Evolutionary conservation across 2,888 invertebrate species (phyloP).

Genomic region (Eutolmus rufibarbis): DNA sequence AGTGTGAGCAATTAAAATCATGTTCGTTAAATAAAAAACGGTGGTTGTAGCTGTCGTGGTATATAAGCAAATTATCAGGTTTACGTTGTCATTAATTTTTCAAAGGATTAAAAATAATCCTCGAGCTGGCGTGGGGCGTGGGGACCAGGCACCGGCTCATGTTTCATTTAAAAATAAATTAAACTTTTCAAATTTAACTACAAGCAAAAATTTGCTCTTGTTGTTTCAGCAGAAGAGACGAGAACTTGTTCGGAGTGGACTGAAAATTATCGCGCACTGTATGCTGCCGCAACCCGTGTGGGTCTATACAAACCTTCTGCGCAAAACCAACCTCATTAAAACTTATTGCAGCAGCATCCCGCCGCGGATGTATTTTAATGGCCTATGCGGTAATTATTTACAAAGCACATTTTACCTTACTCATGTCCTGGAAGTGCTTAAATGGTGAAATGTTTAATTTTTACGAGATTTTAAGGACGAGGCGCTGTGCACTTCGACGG

Average conservation of each 20-base stretch:
- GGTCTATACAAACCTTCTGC: background rate
- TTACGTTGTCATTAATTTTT: background rate
- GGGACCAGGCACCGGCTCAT: background rate
- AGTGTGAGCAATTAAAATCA: background rate
- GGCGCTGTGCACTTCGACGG: background rate
- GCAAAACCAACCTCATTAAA: slow-evolving; percentile 28
- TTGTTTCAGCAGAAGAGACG: background rate
- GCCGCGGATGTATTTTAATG: background rate
- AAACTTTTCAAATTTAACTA: slow-evolving; percentile 18
- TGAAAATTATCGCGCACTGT: background rate
- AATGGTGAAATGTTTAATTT: background rate
- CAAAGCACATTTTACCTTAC: background rate
- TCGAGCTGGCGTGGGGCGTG: background rate
- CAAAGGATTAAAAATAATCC: background rate
- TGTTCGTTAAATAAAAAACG: background rate
- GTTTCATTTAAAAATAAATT: slow-evolving; percentile 15
- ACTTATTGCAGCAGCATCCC: slow-evolving; percentile 2
- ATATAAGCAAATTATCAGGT: background rate
- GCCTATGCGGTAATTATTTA: background rate
- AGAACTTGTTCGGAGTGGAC: background rate
- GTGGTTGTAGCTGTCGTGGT: background rate
- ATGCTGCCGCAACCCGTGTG: background rate
- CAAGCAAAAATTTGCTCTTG: background rate
- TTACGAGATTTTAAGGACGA: background rate
- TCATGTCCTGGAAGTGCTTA: background rate